A percentile compares a stretch with the other conserved stretches of the same genome.
These are phyloP conservation scores for Triplophysa dalaica DNA, from an alignment of 2,113 vertebrate genomes.

Conservation along the genomic window DNA sequence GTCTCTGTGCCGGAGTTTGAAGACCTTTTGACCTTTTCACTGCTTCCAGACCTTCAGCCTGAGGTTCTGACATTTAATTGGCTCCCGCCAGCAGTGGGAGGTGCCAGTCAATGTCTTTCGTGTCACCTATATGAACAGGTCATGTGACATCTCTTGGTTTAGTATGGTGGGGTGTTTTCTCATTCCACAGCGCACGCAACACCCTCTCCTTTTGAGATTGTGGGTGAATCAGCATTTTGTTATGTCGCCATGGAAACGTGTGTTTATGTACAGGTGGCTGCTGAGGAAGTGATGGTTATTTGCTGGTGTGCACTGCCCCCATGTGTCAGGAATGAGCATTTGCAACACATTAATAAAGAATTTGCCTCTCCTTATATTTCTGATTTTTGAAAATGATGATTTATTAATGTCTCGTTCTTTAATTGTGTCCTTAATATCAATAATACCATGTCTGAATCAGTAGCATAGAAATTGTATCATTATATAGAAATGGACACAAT, in stretches of 20 bases:
- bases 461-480: neutral
- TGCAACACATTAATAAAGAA: neutral
- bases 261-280: neutral
- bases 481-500: neutral
- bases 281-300: constrained; percentile 15
- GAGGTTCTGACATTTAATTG: neutral
- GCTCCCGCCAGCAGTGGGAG: neutral
- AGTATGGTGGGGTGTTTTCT: neutral
- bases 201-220: neutral
- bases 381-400: neutral
- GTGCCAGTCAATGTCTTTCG: neutral
- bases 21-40: neutral
- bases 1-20: neutral
- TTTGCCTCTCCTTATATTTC: neutral
- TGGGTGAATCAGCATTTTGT: neutral
- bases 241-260: neutral
- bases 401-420: neutral
- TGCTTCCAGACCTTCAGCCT: neutral
- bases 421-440: no score
- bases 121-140: neutral
- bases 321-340: constrained; percentile 1
- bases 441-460: neutral
- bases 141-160: neutral
- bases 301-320: constrained; percentile 9
- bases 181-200: neutral